phyloP scores from a whole-genome alignment of 2,797 vertebrate genomes.

The Oreonectes daqikongensis region DNA sequence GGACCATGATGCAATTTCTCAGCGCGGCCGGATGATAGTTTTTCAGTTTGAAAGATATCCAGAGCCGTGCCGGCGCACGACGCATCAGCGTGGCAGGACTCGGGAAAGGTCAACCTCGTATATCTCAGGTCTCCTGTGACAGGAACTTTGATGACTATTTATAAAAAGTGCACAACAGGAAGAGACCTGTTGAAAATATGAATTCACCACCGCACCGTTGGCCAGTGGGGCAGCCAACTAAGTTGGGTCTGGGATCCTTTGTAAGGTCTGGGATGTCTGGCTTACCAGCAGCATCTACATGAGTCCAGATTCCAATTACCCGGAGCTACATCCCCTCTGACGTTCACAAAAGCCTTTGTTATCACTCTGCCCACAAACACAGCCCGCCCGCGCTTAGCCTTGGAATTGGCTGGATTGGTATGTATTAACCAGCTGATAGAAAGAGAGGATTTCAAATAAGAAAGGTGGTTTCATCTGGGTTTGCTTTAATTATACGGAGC shows the following conservation, averaged over 20 bases:
- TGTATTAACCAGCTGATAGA: slow-evolving; percentile 70
- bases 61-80: slow-evolving; percentile 62
- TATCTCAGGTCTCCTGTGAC: slow-evolving; percentile 70
- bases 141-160: slow-evolving; percentile 68
- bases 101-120: slow-evolving; percentile 74
- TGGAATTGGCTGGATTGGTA: slow-evolving; percentile 67
- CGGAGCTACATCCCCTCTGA: slow-evolving; percentile 65
- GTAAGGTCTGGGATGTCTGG: slow-evolving; percentile 59
- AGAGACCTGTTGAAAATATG: slow-evolving; percentile 18
- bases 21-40: slow-evolving; percentile 67
- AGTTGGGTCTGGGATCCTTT: slow-evolving; percentile 21
- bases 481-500: slow-evolving; percentile 75
- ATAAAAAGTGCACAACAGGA: slow-evolving; percentile 51
- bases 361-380: slow-evolving; percentile 72
- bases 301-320: slow-evolving; percentile 75
- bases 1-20: slow-evolving; percentile 66
- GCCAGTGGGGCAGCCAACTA: slow-evolving; percentile 9
- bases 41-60: slow-evolving; percentile 73
- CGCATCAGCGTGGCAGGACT: slow-evolving; percentile 64
- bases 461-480: slow-evolving; percentile 69
- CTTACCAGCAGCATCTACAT: slow-evolving; percentile 63
- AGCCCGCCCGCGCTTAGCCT: slow-evolving; percentile 59
- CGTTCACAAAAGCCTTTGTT: slow-evolving; percentile 75
- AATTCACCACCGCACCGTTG: slow-evolving; percentile 23
- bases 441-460: slow-evolving; percentile 68